phyloP scores from a whole-genome alignment of 2,113 vertebrate genomes.

The Poeciliopsis prolifica region DNA sequence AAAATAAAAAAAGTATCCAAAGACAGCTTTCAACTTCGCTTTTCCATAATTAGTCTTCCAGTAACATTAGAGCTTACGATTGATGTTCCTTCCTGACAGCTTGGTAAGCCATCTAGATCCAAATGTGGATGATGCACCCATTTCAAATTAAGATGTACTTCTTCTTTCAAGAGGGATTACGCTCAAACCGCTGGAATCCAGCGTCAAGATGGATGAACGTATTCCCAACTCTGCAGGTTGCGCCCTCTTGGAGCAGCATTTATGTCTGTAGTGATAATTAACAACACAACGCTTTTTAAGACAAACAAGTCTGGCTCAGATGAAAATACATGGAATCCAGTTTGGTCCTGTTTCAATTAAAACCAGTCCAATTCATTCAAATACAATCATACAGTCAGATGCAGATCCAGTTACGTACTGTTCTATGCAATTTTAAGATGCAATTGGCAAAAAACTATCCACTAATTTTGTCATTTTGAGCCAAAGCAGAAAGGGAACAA shows the following conservation, averaged over 20 bases:
- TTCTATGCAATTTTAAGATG: background rate
- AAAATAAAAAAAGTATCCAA: background rate
- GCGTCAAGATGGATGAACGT: background rate
- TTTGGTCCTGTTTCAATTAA: background rate
- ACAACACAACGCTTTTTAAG: slow-evolving; percentile 7
- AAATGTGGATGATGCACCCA: background rate
- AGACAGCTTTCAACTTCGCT: background rate
- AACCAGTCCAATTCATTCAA: too few species aligned
- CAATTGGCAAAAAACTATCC: background rate
- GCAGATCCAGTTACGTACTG: background rate
- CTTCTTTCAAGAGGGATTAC: background rate
- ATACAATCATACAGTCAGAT: background rate
- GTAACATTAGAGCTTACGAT: background rate
- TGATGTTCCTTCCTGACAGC: background rate
- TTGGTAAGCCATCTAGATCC: background rate
- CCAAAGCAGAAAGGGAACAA: background rate
- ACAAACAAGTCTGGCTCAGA: background rate
- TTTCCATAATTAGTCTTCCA: slow-evolving; percentile 1
- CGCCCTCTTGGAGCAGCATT: background rate
- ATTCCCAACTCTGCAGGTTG: background rate
- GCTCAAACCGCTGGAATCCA: background rate
- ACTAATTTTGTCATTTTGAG: too few species aligned
- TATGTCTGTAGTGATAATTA: background rate
- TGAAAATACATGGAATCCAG: background rate
- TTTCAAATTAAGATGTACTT: background rate